Base-by-base conservation (phyloP, 2,113 vertebrate species). In the Chamaea fasciata region DNA sequence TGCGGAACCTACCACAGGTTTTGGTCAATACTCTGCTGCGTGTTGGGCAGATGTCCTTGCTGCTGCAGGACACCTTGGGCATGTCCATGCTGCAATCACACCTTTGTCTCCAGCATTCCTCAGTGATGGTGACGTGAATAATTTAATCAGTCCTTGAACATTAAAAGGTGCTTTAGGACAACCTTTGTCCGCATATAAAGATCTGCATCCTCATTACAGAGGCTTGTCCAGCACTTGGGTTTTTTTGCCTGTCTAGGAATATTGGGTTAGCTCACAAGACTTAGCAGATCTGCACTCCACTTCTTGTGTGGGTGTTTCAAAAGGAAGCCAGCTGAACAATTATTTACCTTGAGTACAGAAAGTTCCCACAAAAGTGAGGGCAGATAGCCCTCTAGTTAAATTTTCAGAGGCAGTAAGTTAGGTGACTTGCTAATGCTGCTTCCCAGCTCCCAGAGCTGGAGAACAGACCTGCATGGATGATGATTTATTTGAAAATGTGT, bases 401-500 rank as follows among this genome's bases (percentile, higher is more conserved):
- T 77, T 81, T 86, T 92, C 83, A 70, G 89, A 69, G n/a, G n/a
- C 76, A 76, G 11, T 52, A 65, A 56, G 44, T 80, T 65, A 60
- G 37, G 62, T 69, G 83, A 65, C 46, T 83, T 92, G 42, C 62
- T 94, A 87, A 68, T 71, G 69, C 62, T 91, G 77, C 69, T 89
- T 89, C 62, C 83, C 49, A 60, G 56, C 57, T 92, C 27, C 69
- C 37, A 55, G 87, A 91, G n/a, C 57, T 87, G 82, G 23, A 62
- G 70, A 89, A 26, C 65, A 85, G 90, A 49, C 41, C 78, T 68
- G 77, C 65, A 52, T 44, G 27, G 65, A 78, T 89, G 56, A 68
- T 42, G 65, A 92, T 90, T 77, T 96, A 55, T 75, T 88, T 90
- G 94, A 70, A 86, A 95, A 90, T 52, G 39, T 90, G 83, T 50